These are phyloP conservation scores for Limnephilus auricula DNA, from an alignment of 2,888 invertebrate genomes.

Conservation along the genomic window DNA sequence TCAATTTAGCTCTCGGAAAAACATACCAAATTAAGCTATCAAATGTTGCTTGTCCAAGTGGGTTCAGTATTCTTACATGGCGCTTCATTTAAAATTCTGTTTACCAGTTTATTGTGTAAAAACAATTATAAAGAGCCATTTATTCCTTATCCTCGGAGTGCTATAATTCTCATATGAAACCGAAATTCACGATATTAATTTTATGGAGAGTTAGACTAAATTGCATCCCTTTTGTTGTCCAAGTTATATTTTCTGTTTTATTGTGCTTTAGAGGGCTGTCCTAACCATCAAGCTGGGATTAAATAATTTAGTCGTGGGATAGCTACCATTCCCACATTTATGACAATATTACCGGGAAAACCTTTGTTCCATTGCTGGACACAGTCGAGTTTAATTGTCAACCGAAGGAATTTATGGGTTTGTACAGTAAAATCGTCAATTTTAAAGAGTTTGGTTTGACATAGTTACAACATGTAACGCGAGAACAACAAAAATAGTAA, in stretches of 20 bases:
- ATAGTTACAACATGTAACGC: neutral
- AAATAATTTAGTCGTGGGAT: neutral
- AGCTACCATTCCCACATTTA: neutral
- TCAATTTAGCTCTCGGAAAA: neutral
- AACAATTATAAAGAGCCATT: neutral
- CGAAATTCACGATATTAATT: neutral
- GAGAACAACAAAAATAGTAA: neutral
- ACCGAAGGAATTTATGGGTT: neutral
- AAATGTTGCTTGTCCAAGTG: neutral
- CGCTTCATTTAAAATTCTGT: neutral
- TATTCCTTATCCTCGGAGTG: neutral
- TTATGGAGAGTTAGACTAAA: neutral
- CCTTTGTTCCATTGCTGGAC: neutral
- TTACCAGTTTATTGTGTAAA: neutral
- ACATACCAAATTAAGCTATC: neutral
- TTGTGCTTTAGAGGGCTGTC: neutral
- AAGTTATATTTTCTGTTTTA: constrained; percentile 3
- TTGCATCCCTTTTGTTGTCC: constrained; percentile 6
- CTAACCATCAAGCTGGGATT: neutral
- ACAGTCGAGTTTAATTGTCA: neutral
- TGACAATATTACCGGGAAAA: neutral
- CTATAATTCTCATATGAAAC: neutral
- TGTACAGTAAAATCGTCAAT: neutral
- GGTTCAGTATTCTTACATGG: neutral
- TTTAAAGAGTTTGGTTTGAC: neutral